Percentiles rank a stretch among this genome's conserved stretches.
These are phyloP conservation scores for Volucella inflata DNA, from an alignment of 2,888 invertebrate genomes.

Conservation along the genomic window DNA sequence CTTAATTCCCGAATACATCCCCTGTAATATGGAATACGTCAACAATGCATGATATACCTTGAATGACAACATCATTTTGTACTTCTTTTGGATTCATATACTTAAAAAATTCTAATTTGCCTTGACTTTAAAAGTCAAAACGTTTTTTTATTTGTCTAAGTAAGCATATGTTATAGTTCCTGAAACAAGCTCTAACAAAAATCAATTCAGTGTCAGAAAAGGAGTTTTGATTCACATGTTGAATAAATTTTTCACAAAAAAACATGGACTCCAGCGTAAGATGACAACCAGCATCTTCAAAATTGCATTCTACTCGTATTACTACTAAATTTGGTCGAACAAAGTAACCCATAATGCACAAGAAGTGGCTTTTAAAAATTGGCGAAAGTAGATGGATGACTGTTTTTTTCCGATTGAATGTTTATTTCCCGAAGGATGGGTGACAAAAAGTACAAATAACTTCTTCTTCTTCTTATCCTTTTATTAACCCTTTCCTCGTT, in stretches of 20 bases:
- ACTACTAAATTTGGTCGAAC: conserved; percentile 13
- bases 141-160: conserved; percentile 7
- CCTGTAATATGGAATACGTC: conserved; percentile 19
- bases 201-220: conserved; percentile 31
- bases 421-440: no score
- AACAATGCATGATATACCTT: conserved; percentile 25
- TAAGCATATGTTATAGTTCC: conserved; percentile 13
- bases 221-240: conserved; percentile 21
- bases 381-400: conserved; percentile 23
- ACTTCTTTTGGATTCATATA: conserved; percentile 19
- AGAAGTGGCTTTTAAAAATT: conserved; percentile 28
- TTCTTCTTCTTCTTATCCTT: no score
- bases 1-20: no score
- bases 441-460: no score
- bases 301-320: conserved; percentile 22
- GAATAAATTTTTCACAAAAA: conserved; percentile 28
- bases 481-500: no score
- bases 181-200: conserved; percentile 16
- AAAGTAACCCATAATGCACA: conserved; percentile 28
- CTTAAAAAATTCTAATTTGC: conserved; percentile 19
- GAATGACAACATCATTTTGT: conserved; percentile 24
- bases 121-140: conserved; percentile 29
- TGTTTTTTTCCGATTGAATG: conserved; percentile 1
- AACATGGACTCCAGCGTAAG: conserved; percentile 22
- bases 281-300: conserved; percentile 20